Percentiles rank a stretch among this genome's conserved stretches.
These are phyloP conservation scores for Actinopyga echinites DNA, from an alignment of 53 echinoderm and acorn worm genomes.

Conservation along the genomic window DNA sequence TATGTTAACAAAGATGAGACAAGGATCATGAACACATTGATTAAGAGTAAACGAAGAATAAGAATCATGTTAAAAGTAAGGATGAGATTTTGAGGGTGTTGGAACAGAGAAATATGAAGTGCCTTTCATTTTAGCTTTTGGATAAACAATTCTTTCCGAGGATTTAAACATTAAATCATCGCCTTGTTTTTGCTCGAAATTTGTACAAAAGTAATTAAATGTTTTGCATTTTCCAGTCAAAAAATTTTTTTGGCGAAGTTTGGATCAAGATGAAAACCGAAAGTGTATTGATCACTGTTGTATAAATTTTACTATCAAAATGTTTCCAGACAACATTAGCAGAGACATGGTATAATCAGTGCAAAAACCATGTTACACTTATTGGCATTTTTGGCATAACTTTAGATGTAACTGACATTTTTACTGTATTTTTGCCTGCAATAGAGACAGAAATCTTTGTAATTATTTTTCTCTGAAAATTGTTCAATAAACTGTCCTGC, in stretches of 20 bases:
- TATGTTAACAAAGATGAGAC: slow-evolving; percentile 15
- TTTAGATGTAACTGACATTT: not conserved
- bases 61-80: too few species aligned
- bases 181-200: slow-evolving; percentile 25
- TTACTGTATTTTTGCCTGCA: slow-evolving; percentile 42
- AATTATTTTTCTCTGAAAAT: slow-evolving; percentile 15
- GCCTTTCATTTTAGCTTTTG: slow-evolving; percentile 38
- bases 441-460: slow-evolving; percentile 35
- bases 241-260: too few species aligned
- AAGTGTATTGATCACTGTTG: too few species aligned
- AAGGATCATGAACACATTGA: not conserved
- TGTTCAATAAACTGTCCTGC: slow-evolving; percentile 37
- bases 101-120: slow-evolving; percentile 4
- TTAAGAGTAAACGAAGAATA: too few species aligned
- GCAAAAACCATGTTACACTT: too few species aligned
- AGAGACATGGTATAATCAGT: too few species aligned
- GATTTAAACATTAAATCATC: slow-evolving; percentile 1
- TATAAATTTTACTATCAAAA: too few species aligned
- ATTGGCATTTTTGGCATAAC: too few species aligned
- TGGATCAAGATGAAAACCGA: too few species aligned
- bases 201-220: slow-evolving; percentile 4
- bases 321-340: too few species aligned
- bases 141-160: slow-evolving; percentile 11
- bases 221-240: too few species aligned
- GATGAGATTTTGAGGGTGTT: too few species aligned